These are phyloP conservation scores for Vannuccia rotundouncinata DNA, from an alignment of 2,888 invertebrate species.

Conservation along the genomic window DNA sequence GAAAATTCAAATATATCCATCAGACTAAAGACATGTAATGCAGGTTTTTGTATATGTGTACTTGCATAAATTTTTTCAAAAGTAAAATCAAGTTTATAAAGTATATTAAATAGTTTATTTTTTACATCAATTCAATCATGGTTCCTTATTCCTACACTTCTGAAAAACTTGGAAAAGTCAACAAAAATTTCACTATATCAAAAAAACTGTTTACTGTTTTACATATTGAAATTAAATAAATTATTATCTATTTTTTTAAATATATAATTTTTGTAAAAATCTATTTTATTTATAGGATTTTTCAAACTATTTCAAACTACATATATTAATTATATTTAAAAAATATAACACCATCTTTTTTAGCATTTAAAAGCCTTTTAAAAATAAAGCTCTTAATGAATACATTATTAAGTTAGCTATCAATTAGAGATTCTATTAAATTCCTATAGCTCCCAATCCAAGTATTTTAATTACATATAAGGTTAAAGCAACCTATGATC, in stretches of 20 bases:
- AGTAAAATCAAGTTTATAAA: too few relatives aligned
- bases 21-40: too few relatives aligned
- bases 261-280: too few relatives aligned
- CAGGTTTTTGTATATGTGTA: too few relatives aligned
- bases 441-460: conserved; percentile 2
- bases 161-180: not conserved
- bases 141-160: not conserved
- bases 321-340: not conserved
- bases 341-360: not conserved
- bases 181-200: not conserved
- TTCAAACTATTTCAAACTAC: too few relatives aligned
- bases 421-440: not conserved
- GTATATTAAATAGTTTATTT: too few relatives aligned
- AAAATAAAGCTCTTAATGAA: conserved; percentile 16
- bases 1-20: too few relatives aligned
- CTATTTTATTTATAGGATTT: too few relatives aligned
- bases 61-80: too few relatives aligned
- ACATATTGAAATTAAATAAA: not conserved
- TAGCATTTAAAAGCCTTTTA: conserved; percentile 15
- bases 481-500: not conserved
- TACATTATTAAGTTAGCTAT: conserved; percentile 2
- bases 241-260: too few relatives aligned
- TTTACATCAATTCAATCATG: too few relatives aligned
- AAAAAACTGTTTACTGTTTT: not conserved
- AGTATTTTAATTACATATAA: conserved; percentile 3